Evolutionary conservation across 1,140 invertebrate species (phyloP).

Genomic region (Coboldia fuscipes): DNA sequence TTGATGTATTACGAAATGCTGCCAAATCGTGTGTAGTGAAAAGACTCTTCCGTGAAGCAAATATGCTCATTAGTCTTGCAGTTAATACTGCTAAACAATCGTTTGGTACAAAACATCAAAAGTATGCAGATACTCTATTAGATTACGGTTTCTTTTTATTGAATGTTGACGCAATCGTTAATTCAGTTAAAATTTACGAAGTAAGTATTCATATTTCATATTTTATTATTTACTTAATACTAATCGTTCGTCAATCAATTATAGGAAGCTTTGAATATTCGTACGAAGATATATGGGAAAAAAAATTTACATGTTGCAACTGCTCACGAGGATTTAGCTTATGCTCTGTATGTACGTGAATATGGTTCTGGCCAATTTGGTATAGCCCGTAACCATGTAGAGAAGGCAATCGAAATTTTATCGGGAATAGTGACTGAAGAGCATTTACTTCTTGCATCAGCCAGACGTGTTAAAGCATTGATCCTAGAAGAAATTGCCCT

Average conservation of each 20-base stretch:
- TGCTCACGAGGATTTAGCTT: conserved; percentile 75
- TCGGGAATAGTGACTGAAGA: conserved; percentile 51
- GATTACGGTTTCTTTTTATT: conserved; percentile 80
- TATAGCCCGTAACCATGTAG: conserved; percentile 55
- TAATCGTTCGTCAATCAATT: conserved; percentile 1
- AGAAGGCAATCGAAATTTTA: conserved; percentile 64
- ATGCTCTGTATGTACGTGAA: conserved; percentile 77
- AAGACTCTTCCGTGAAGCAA: conserved; percentile 57
- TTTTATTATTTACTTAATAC: not conserved
- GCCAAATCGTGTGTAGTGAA: conserved; percentile 74
- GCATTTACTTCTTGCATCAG: conserved; percentile 67
- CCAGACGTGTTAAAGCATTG: conserved; percentile 74
- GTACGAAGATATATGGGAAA: conserved; percentile 56
- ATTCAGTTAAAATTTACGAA: conserved; percentile 66
- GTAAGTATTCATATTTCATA: conserved; percentile 18
- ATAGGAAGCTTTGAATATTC: conserved; percentile 51
- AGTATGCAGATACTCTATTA: conserved; percentile 58
- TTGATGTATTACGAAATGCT: conserved; percentile 63
- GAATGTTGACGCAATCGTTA: conserved; percentile 64
- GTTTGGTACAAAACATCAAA: conserved; percentile 49
- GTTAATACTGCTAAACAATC: conserved; percentile 44
- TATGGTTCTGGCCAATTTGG: conserved; percentile 72
- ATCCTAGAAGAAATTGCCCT: conserved; percentile 85
- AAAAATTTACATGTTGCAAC: conserved; percentile 70
- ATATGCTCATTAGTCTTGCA: conserved; percentile 59